Conservation (phyloP, 2,113 vertebrate species). For the Sceloporus undulatus region DNA sequence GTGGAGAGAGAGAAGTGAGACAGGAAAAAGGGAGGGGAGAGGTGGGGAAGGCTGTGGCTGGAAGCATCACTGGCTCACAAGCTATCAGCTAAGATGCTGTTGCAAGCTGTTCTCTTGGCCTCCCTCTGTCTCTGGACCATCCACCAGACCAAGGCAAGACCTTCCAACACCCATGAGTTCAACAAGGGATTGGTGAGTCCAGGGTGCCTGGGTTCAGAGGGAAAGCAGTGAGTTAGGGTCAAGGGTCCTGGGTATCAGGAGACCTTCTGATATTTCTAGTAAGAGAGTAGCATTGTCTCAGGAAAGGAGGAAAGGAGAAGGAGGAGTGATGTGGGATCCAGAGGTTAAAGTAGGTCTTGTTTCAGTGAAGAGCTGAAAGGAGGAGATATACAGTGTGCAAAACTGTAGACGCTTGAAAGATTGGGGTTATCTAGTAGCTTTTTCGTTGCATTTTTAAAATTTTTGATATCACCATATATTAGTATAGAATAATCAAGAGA, state of each 20-base stretch:
- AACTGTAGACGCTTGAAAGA: too few species aligned
- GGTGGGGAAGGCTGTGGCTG: background rate
- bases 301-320: background rate
- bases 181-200: constrained; percentile 71
- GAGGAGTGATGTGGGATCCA: background rate
- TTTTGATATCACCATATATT: too few species aligned
- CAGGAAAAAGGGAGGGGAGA: background rate
- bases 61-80: background rate
- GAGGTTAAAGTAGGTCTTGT: too few species aligned
- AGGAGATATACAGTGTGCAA: too few species aligned
- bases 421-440: too few species aligned
- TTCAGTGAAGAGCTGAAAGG: background rate
- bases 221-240: background rate
- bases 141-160: background rate
- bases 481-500: too few species aligned
- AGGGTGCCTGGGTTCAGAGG: background rate
- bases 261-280: background rate
- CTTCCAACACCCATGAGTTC: constrained; percentile 44
- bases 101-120: background rate
- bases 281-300: background rate
- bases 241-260: background rate
- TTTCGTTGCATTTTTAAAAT: too few species aligned
- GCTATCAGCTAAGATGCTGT: background rate
- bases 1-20: constrained; percentile 4
- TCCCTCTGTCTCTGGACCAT: background rate